Evolutionary conservation across 1,140 invertebrate genomes (phyloP).

Genomic region (Mamestra configurata): DNA sequence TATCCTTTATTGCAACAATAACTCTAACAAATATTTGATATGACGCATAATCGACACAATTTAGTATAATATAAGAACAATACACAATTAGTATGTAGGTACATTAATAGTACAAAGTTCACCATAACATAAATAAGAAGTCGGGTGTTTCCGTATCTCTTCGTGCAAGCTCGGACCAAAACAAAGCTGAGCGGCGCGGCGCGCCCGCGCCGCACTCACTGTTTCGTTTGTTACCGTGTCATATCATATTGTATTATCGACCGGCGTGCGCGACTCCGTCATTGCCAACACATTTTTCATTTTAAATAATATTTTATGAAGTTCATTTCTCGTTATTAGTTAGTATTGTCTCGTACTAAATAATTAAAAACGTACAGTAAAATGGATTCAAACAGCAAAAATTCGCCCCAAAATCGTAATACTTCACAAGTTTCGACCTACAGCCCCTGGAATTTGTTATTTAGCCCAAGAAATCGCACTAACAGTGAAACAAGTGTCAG

Average conservation of each 20-base stretch:
- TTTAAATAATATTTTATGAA: neutral
- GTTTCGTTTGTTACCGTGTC: constrained; percentile 67
- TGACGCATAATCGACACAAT: neutral
- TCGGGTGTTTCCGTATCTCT: constrained; percentile 72
- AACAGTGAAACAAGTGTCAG: constrained; percentile 81
- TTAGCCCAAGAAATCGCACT: constrained; percentile 74
- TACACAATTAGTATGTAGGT: neutral
- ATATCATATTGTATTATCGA: constrained; percentile 74
- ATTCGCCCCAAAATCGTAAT: constrained; percentile 64
- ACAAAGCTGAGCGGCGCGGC: constrained; percentile 67
- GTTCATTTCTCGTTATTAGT: neutral
- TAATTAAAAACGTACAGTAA: constrained; percentile 24
- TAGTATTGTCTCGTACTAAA: too few relatives aligned
- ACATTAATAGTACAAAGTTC: constrained; percentile 60
- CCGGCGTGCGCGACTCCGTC: constrained; percentile 64
- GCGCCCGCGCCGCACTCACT: constrained; percentile 57
- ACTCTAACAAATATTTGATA: neutral
- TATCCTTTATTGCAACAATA: neutral
- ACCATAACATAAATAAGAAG: constrained; percentile 67
- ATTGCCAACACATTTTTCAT: constrained; percentile 18
- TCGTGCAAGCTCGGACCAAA: constrained; percentile 79
- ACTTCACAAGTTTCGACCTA: constrained; percentile 67
- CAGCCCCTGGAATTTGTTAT: constrained; percentile 82
- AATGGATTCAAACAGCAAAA: constrained; percentile 77
- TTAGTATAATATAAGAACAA: neutral